These are phyloP conservation scores for Drosophila bipectinata DNA, from an alignment of 1,140 invertebrate genomes.

Conservation along the genomic window DNA sequence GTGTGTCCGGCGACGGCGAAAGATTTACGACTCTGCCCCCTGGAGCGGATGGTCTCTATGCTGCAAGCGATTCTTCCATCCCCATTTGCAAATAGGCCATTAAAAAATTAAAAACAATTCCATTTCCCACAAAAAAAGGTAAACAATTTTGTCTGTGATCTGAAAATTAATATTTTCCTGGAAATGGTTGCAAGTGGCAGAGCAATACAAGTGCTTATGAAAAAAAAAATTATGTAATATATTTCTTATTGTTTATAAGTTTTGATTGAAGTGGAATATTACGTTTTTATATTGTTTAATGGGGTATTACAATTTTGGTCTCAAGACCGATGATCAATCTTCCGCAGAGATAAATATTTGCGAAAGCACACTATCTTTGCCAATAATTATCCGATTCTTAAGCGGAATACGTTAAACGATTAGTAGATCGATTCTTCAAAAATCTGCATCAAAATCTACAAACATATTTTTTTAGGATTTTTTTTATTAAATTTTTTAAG, in stretches of 20 bases:
- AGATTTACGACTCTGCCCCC: slow-evolving; percentile 18
- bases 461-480: too few species aligned
- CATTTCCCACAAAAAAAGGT: slow-evolving; percentile 1
- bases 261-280: neutral
- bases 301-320: too few species aligned
- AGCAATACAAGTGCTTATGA: neutral
- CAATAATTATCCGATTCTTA: too few species aligned
- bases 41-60: slow-evolving; percentile 3
- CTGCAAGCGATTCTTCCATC: slow-evolving; percentile 7
- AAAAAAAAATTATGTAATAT: neutral
- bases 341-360: too few species aligned
- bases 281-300: neutral
- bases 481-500: too few species aligned
- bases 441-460: too few species aligned
- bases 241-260: neutral
- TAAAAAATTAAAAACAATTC: slow-evolving; percentile 12
- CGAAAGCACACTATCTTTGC: too few species aligned
- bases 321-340: too few species aligned
- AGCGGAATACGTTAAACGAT: too few species aligned
- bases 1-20: slow-evolving; percentile 50
- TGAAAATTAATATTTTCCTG: neutral
- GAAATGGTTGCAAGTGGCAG: neutral
- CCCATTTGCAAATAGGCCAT: slow-evolving; percentile 18
- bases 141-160: slow-evolving; percentile 31
- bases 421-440: too few species aligned